Evolutionary conservation across 2,888 invertebrate species (phyloP).

Genomic region (Octodonta nipae): DNA sequence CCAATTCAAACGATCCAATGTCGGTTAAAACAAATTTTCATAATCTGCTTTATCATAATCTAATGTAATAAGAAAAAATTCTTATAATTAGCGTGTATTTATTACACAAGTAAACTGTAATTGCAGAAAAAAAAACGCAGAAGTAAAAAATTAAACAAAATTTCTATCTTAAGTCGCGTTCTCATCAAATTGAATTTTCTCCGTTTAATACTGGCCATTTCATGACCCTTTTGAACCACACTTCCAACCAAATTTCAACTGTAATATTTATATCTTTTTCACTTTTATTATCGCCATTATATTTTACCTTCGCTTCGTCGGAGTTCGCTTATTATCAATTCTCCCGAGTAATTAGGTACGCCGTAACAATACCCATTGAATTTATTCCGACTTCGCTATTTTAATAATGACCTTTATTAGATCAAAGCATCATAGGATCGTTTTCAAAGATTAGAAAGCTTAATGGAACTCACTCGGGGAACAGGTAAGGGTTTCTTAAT

Average conservation of each 20-base stretch:
- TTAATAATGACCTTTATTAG: slow-evolving; percentile 30
- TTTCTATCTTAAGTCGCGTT: no score
- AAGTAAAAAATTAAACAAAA: no score
- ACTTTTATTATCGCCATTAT: slow-evolving; percentile 28
- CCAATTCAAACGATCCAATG: no score
- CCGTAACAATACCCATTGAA: slow-evolving; percentile 29
- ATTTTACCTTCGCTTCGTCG: slow-evolving; percentile 22
- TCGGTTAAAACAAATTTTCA: no score
- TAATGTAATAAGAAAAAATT: no score
- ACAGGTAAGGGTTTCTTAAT: slow-evolving; percentile 26
- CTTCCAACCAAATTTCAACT: slow-evolving; percentile 6
- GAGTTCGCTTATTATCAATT: slow-evolving; percentile 27
- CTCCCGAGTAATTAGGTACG: slow-evolving; percentile 24
- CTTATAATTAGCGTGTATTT: no score
- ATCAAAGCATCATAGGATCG: slow-evolving; percentile 26
- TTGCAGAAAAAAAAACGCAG: no score
- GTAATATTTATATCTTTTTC: slow-evolving; percentile 19
- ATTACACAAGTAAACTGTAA: no score
- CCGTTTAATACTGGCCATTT: slow-evolving; percentile 1
- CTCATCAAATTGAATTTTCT: slow-evolving; percentile 1
- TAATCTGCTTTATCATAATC: no score
- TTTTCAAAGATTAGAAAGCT: slow-evolving; percentile 26
- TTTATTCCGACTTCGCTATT: slow-evolving; percentile 25
- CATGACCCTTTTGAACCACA: slow-evolving; percentile 5
- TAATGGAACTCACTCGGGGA: slow-evolving; percentile 20